A percentile compares a stretch with the other conserved stretches of the same genome.
phyloP scores from a whole-genome alignment of 2,113 vertebrate species.

The Macquaria ambigua region DNA sequence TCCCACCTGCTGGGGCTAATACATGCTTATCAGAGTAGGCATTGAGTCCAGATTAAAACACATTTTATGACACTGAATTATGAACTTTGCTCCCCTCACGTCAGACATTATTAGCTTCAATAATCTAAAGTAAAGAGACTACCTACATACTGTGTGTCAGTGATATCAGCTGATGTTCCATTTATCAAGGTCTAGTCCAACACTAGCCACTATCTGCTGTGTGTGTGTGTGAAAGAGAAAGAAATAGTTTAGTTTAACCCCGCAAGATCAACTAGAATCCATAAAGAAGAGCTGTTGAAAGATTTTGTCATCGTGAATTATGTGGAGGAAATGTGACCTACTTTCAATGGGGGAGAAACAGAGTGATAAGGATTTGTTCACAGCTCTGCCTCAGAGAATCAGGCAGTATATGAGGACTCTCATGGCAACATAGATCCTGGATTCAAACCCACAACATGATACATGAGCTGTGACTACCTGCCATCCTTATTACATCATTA shows the following conservation, averaged over 20 bases:
- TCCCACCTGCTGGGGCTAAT: conserved; percentile 29
- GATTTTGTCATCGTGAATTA: conserved; percentile 59
- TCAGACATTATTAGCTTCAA: conserved; percentile 10
- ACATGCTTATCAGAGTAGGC: background rate
- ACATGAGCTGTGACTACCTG: background rate
- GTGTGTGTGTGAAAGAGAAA: background rate
- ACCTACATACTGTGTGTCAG: background rate
- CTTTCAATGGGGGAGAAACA: conserved; percentile 39
- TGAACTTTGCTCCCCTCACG: background rate
- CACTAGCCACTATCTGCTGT: background rate
- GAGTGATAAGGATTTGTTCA: conserved; percentile 35
- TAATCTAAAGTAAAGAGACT: background rate
- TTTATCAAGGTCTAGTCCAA: conserved; percentile 17
- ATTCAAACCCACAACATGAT: conserved; percentile 11
- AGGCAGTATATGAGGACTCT: conserved; percentile 4
- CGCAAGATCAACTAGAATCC: conserved; percentile 13
- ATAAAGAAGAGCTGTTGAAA: conserved; percentile 37
- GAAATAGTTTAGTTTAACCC: conserved; percentile 13
- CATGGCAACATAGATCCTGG: background rate
- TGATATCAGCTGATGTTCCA: conserved; percentile 16
- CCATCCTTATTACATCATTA: background rate
- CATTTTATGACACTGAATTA: conserved; percentile 32
- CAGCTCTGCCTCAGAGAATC: conserved; percentile 28
- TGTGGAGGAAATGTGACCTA: conserved; percentile 70
- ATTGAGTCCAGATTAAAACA: conserved; percentile 12